Evolutionary conservation across 1,140 invertebrate species (phyloP), one percentile per base, ranked within the genome.

Genomic region (Uloborus diversus): DNA sequence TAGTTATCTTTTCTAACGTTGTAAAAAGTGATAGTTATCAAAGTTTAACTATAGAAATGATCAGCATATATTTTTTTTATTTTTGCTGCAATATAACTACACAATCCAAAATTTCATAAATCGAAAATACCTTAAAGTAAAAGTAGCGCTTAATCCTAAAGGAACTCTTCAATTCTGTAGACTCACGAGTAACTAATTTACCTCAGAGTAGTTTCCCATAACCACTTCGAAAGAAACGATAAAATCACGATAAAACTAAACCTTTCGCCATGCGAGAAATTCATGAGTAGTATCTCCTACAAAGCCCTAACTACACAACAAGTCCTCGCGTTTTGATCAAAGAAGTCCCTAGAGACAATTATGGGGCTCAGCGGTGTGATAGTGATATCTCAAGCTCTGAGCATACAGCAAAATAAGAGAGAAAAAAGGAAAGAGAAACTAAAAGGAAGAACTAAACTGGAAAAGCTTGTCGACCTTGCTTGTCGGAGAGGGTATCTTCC

Each of bases 401-500:
- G 49, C 32, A 28, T n/a, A 35, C 14, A 51, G 27, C 14, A 59
- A 59, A 32, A 28, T 14, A 35, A 37, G 23, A 28, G 2, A 27
- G 25, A 37, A 28, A 20, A 23, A n/a, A 17, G 59, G 32, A 33
- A 33, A 2, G 33, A 53, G 65, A 27, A 28, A 28, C 37, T 11
- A 27, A 59, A 30, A 30, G 27, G 27, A 62, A n/a, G 59, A 69
- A 69, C 49, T 56, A 69, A 69, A 69, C 65, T 56, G 49, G 65
- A 68, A 68, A 68, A 56, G 65, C 65, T 69, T 53, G 28, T 20
- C 28, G 49, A 51, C 65, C 65, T 51, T 32, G 32, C 65, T 69
- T 69, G 65, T 53, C 65, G 42, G 49, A 47, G 56, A 56, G 65
- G 47, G 68, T 71, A 71, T 35, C 68, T 71, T 71, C 68, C 68